Conservation (phyloP, 2,113 vertebrate genomes). For the Caretta caretta region DNA sequence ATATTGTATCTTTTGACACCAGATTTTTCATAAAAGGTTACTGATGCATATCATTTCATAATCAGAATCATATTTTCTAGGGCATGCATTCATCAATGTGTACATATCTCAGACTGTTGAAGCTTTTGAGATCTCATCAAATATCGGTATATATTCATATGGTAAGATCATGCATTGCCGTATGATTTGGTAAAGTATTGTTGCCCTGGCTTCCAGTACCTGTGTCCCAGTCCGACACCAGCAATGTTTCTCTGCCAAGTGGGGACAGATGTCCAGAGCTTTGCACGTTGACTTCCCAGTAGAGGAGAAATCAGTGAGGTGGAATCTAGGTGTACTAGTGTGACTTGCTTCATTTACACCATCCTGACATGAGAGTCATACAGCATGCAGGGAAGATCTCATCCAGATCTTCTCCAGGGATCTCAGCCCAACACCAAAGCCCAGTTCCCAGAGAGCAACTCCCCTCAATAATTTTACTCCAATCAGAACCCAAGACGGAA, state of each 20-base stretch:
- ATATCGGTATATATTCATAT: not conserved
- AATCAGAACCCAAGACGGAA: not conserved
- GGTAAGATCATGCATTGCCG: conserved; percentile 53
- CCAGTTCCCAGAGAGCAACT: not conserved
- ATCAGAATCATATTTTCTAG: not conserved
- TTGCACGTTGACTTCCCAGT: conserved; percentile 23
- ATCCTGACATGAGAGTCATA: not conserved
- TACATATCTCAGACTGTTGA: not conserved
- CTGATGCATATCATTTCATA: not conserved
- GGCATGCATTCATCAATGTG: not conserved
- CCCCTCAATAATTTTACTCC: not conserved
- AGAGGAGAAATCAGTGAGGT: conserved; percentile 52
- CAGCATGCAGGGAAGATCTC: not conserved
- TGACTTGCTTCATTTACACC: not conserved
- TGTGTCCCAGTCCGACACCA: not conserved
- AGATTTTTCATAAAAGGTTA: not conserved
- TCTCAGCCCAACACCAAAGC: not conserved
- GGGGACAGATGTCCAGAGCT: conserved; percentile 55
- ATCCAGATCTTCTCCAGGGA: not conserved
- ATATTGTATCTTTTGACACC: not conserved
- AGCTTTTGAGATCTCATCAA: not conserved
- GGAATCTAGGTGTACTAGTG: not conserved
- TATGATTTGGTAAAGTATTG: not conserved
- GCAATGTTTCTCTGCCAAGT: not conserved
- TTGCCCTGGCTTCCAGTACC: not conserved